Evolutionary conservation across 2,888 invertebrate species (phyloP), one percentile per base, ranked within the genome.

Genomic region (Timandra comae): DNA sequence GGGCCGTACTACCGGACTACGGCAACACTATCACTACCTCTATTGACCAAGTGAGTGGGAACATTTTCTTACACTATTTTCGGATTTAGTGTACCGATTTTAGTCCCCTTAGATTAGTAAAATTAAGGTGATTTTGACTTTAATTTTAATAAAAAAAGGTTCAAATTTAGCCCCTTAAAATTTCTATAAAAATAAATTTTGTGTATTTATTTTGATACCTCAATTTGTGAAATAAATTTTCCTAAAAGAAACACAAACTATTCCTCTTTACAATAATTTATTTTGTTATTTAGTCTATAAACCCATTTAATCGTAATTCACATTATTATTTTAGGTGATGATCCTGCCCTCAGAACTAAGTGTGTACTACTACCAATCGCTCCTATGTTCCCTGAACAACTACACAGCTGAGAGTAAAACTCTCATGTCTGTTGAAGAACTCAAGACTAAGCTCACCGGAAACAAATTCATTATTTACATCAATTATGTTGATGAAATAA

Each of bases 341-440:
- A 80, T 84, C 25, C 61, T 89, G 20, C 89, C 89, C 1, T 76
- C 80, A 8, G 82, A 87, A 39, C 64, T 89, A 12, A 78, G 85
- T 16, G 74, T 79, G 1, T 86, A 84, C 55, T 86, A 79, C 60
- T 86, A 86, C 46, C 76, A 86, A 38, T 76, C 85, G 0, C 45
- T 89, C 33, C 69, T 72, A 31, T 88, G 88, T 43, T 62, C 67
- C 13, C 60, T 88, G 8, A 82, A 88, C 56, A 88, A 88, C 63
- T 77, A 75, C 52, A 69, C 72, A 0, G 46, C 54, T 0, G 81
- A 86, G 1, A 74, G 75, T 0, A 76, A 76, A 7, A 65, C 59
- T 1, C 66, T 77, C 27, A 48, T 85, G 34, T 40, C 75, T 1
- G 60, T 87, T 3, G 86, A 87, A 1, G 86, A 86, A 29, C 68